Conservation (phyloP, 2,113 vertebrate species). For the Paramormyrops kingsleyae region DNA sequence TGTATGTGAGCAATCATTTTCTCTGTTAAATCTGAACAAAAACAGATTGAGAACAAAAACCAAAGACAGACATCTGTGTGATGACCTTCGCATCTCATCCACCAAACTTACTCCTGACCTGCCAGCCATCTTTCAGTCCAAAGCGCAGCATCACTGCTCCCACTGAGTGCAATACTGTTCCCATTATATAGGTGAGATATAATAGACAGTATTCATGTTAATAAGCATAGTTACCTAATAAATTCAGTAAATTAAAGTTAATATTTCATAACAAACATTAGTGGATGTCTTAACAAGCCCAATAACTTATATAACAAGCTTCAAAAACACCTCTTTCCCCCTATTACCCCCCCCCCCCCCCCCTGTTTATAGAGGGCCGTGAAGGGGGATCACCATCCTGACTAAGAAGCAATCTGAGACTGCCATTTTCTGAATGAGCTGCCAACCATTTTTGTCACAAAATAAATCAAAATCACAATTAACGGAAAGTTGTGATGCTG, state of each 20-base stretch:
- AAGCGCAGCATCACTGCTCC: conserved; percentile 32
- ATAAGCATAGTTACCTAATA: not conserved
- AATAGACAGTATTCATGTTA: conserved; percentile 1
- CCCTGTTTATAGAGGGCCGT: not conserved
- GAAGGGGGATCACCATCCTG: not conserved
- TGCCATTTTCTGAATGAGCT: not conserved
- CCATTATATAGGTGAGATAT: not conserved
- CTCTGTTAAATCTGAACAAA: conserved; percentile 18
- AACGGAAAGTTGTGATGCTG: not conserved
- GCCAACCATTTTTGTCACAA: not conserved
- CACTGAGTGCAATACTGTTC: conserved; percentile 24
- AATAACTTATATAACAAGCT: not conserved
- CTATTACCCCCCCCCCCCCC: not conserved
- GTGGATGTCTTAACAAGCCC: not conserved
- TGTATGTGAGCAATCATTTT: conserved; percentile 29
- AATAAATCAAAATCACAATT: not conserved
- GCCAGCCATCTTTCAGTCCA: conserved; percentile 28
- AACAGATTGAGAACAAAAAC: conserved; percentile 27
- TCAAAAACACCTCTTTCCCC: not conserved
- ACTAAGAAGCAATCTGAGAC: not conserved
- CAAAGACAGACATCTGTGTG: conserved; percentile 25
- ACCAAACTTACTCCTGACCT: conserved; percentile 29
- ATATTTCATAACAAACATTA: no score
- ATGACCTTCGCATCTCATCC: conserved; percentile 28
- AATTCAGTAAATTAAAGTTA: not conserved